These are phyloP conservation scores for Parauchenoglanis ngamensis DNA, from an alignment of 2,797 vertebrate genomes.

Conservation along the genomic window DNA sequence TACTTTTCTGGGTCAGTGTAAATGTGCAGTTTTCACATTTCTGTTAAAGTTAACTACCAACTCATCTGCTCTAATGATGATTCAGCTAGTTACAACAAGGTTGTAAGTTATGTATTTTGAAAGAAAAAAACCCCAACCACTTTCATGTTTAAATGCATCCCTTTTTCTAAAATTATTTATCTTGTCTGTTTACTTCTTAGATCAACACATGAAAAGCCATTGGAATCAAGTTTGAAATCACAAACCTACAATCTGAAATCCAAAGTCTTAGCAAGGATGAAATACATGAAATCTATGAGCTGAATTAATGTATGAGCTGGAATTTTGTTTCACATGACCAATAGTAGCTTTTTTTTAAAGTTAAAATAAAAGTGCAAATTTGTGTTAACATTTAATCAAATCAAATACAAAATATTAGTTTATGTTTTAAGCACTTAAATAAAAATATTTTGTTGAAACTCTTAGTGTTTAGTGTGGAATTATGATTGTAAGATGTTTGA, in stretches of 20 bases:
- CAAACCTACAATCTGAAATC: conserved; percentile 24
- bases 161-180: conserved; percentile 13
- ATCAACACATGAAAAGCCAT: background rate
- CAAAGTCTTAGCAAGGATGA: conserved; percentile 37
- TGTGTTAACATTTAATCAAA: background rate
- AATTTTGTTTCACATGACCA: background rate
- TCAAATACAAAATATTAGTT: background rate
- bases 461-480: background rate
- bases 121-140: background rate
- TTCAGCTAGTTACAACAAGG: background rate
- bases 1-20: background rate
- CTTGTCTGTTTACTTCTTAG: conserved; percentile 31
- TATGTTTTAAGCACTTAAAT: background rate
- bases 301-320: background rate
- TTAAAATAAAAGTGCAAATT: background rate
- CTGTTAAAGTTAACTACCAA: background rate
- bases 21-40: background rate
- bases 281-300: conserved; percentile 26
- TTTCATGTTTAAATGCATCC: background rate
- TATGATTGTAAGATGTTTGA: background rate
- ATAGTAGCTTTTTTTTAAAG: background rate
- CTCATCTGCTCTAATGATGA: background rate
- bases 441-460: background rate
- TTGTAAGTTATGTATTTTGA: background rate
- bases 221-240: conserved; percentile 26